phyloP scores from a whole-genome alignment of 2,797 vertebrate genomes.

The Paratrypauchen microcephalus region DNA sequence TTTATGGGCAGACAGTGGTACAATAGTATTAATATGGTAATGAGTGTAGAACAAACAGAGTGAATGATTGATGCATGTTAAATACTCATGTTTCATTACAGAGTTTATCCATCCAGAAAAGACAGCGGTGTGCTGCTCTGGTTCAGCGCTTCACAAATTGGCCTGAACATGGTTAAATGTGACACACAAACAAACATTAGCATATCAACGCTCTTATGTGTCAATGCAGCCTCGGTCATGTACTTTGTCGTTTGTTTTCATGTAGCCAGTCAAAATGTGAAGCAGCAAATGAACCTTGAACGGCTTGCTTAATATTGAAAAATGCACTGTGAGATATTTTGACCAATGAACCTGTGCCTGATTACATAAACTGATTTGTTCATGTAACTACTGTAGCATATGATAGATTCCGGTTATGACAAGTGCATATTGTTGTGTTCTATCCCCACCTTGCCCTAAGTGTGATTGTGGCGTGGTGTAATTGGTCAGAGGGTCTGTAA shows the following conservation, averaged over 20 bases:
- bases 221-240: constrained; percentile 23
- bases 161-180: constrained; percentile 36
- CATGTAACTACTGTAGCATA: too few species aligned
- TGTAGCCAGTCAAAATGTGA: constrained; percentile 37
- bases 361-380: not conserved
- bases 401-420: too few species aligned
- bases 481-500: too few species aligned
- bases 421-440: too few species aligned
- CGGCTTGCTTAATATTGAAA: constrained; percentile 10
- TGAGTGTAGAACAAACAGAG: constrained; percentile 33
- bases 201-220: constrained; percentile 22
- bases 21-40: constrained; percentile 27
- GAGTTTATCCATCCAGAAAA: constrained; percentile 50
- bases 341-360: not conserved
- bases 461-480: too few species aligned
- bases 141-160: constrained; percentile 54
- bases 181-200: constrained; percentile 52
- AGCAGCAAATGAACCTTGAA: constrained; percentile 11
- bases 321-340: constrained; percentile 17
- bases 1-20: constrained; percentile 13
- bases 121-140: constrained; percentile 24
- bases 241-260: constrained; percentile 31
- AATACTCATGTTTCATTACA: constrained; percentile 56
- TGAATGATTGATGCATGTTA: constrained; percentile 52
- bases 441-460: too few species aligned